Evolutionary conservation across 2,113 vertebrate species (phyloP).

Genomic region (Passerina amoena): DNA sequence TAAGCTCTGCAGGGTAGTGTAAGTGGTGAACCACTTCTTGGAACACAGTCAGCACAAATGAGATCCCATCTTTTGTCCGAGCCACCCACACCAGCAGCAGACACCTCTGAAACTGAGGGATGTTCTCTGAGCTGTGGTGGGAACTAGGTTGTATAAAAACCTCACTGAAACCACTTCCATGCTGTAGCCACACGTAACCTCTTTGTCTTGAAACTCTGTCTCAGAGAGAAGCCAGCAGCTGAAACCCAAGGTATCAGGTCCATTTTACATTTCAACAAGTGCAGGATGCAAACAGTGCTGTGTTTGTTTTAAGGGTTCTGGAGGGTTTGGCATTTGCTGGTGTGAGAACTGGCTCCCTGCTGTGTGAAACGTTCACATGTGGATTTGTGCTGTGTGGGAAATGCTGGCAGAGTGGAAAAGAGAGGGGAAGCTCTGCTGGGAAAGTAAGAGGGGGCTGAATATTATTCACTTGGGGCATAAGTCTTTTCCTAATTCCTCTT

Average conservation of each 20-base stretch:
- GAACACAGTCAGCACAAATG: background rate
- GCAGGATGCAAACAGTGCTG: background rate
- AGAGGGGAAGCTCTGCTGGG: constrained; percentile 26
- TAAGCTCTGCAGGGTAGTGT: background rate
- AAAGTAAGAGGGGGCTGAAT: constrained; percentile 50
- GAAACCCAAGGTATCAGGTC: background rate
- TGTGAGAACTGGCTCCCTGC: constrained; percentile 40
- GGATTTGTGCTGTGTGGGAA: constrained; percentile 43
- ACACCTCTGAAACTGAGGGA: background rate
- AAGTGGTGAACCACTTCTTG: background rate
- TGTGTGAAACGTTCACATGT: background rate
- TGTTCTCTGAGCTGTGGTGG: background rate
- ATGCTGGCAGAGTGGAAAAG: constrained; percentile 10
- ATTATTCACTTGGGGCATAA: constrained; percentile 20
- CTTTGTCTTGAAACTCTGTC: constrained; percentile 1
- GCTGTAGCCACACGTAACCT: background rate
- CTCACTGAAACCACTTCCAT: constrained; percentile 48
- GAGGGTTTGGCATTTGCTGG: background rate
- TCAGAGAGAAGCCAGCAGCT: constrained; percentile 5
- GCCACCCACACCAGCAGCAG: background rate
- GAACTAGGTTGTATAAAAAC: constrained; percentile 35
- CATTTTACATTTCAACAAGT: constrained; percentile 14
- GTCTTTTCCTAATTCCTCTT: background rate
- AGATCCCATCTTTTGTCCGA: background rate
- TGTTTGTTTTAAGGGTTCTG: constrained; percentile 18